Evolutionary conservation across 2,113 vertebrate species (phyloP).

Genomic region (Leptobrachium ailaonicum): DNA sequence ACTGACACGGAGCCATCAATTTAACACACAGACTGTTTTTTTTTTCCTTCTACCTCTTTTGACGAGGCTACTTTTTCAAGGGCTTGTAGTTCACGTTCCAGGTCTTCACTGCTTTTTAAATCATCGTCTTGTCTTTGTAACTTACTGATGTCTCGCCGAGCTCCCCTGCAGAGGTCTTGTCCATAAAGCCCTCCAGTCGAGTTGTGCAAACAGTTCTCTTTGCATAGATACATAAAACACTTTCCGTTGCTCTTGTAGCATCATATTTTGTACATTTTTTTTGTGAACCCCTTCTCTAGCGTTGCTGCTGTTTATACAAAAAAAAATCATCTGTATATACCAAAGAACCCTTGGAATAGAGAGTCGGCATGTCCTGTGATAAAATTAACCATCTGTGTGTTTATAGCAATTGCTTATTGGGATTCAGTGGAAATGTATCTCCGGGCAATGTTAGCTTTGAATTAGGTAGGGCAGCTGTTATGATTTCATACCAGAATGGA

Average conservation of each 20-base stretch:
- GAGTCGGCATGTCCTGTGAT: conserved; percentile 58
- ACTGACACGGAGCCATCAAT: not conserved
- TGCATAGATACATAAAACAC: not conserved
- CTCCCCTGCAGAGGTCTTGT: conserved; percentile 1
- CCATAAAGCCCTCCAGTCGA: conserved; percentile 33
- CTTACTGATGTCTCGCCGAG: not conserved
- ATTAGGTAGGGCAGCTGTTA: conserved; percentile 63
- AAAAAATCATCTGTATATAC: conserved; percentile 33
- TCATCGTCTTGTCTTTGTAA: conserved; percentile 18
- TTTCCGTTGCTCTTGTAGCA: conserved; percentile 42
- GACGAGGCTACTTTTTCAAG: not conserved
- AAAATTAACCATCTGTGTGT: conserved; percentile 65
- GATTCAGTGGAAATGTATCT: conserved; percentile 58
- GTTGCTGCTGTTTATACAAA: conserved; percentile 23
- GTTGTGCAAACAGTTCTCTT: not conserved
- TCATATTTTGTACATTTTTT: conserved; percentile 40
- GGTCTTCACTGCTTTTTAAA: conserved; percentile 1
- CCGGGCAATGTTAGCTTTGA: conserved; percentile 60
- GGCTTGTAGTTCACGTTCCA: not conserved
- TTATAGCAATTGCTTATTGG: conserved; percentile 55
- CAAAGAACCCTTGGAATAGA: conserved; percentile 40
- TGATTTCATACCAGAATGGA: conserved; percentile 53
- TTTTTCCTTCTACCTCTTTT: not conserved
- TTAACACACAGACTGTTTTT: conserved; percentile 1
- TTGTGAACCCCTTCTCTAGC: conserved; percentile 14